Evolutionary conservation across 2,797 vertebrate genomes (phyloP), one percentile per base, ranked within the genome.

Genomic region (Fistularia commersonii): DNA sequence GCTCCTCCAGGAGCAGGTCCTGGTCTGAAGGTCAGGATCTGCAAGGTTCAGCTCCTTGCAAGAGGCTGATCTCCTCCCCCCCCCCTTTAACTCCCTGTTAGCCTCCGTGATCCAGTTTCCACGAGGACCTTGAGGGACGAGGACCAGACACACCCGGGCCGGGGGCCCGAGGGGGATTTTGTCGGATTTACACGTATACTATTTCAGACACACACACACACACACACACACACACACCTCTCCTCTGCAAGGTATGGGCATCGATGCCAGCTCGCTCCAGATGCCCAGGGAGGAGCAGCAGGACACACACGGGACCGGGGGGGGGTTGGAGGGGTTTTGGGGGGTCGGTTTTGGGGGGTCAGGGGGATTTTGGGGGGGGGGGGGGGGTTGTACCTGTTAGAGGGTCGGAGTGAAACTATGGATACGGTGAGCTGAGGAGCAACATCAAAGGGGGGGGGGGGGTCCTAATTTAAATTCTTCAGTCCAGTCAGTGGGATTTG

Each of bases 171-270:
- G 77, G 89, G 92, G 93, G 91, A 93, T 95, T 94, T 90, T 65
- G 11, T 89, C 91, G 92, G 94, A 95, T 98, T 97, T 97, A 93
- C 95, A 96, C 94, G 31, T 96, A 94, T 95, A 93, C 90, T 77
- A 89, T 96, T 98, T 95, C 93, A 94, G 63, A 71, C 57, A 77
- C 76, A 72, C 41, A 66, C 74, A 88, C 91, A 79, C 89, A 90
- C 88, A 89, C 36, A 45, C n/a, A n/a, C n/a, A n/a, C n/a, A n/a
- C n/a, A n/a, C n/a, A n/a, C n/a, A n/a, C n/a, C n/a, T n/a, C n/a
- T n/a, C 67, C 41, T 61, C 65, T 79, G 89, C 86, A 91, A 95
- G 92, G 92, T 92, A 76, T 72, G 88, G 81, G 92, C 87, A 81
- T 78, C 47, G 8, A 41, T 4, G 57, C 60, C 38, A 32, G 55